These are phyloP conservation scores for Schizotus pectinicornis DNA, from an alignment of 2,888 invertebrate genomes.

Conservation along the genomic window DNA sequence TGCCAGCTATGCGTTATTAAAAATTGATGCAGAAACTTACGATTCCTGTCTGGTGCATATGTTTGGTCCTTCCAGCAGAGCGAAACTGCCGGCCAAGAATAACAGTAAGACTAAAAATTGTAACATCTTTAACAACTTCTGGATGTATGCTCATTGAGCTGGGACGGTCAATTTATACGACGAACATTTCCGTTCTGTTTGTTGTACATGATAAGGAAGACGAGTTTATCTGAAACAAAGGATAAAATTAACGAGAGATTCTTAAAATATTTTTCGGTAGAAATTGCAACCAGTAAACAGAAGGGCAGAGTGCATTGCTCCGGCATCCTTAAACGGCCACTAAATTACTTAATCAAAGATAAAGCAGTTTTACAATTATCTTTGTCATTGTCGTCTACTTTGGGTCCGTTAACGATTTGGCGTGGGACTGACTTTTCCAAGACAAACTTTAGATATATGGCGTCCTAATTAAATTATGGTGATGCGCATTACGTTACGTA, in stretches of 20 bases:
- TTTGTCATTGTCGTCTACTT: no score
- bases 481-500: no score
- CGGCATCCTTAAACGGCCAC: no score
- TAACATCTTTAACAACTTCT: constrained; percentile 13
- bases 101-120: constrained; percentile 13
- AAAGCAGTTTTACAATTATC: no score
- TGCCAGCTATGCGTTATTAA: constrained; percentile 7
- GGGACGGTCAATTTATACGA: constrained; percentile 15
- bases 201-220: constrained; percentile 24
- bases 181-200: constrained; percentile 18
- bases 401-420: no score
- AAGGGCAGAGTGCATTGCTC: no score
- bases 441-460: no score
- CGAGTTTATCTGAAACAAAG: constrained; percentile 27
- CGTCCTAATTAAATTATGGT: no score
- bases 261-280: no score
- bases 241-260: not conserved
- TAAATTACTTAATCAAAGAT: no score
- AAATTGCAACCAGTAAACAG: no score
- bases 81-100: constrained; percentile 5
- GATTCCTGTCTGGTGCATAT: constrained; percentile 78
- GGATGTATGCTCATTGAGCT: constrained; percentile 11
- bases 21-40: constrained; percentile 61
- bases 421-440: no score
- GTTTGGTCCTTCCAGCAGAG: constrained; percentile 67